Evolutionary conservation across 2,113 vertebrate species (phyloP).

Genomic region (Clarias batrachus): DNA sequence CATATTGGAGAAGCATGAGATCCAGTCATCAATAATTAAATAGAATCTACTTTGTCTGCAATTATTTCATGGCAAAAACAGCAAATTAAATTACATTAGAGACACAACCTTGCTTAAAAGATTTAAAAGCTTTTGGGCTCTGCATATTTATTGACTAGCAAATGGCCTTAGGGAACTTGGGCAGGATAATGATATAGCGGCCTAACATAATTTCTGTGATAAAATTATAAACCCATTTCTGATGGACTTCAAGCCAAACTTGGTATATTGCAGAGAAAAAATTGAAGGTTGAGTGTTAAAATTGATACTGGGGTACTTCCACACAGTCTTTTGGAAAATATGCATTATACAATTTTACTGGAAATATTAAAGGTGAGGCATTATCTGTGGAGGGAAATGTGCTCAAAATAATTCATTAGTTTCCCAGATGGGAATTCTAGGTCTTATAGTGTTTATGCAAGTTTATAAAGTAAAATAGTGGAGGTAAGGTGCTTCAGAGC

Average conservation of each 20-base stretch:
- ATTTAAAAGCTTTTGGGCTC: slow-evolving; percentile 42
- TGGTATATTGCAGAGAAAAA: not conserved
- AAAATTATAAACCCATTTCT: slow-evolving; percentile 32
- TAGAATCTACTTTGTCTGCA: slow-evolving; percentile 24
- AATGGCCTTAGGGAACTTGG: slow-evolving; percentile 34
- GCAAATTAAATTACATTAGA: slow-evolving; percentile 37
- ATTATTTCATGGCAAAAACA: not conserved
- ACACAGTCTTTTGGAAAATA: not conserved
- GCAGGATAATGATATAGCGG: slow-evolving; percentile 13
- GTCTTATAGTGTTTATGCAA: not conserved
- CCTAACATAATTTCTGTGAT: slow-evolving; percentile 34
- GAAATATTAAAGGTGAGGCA: not conserved
- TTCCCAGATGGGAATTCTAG: not conserved
- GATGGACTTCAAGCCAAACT: not conserved
- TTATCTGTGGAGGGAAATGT: not conserved
- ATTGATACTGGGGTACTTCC: not conserved
- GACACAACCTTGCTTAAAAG: slow-evolving; percentile 24
- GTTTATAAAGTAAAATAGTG: not conserved
- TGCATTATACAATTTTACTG: not conserved
- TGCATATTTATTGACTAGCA: slow-evolving; percentile 38
- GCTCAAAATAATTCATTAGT: not conserved
- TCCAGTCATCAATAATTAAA: slow-evolving; percentile 39
- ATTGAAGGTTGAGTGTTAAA: not conserved
- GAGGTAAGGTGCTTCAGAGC: not conserved
- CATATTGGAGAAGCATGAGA: slow-evolving; percentile 13